A percentile compares a stretch with the other conserved stretches of the same genome.
These are phyloP conservation scores for Mormoops blainvillei DNA, from an alignment of 2,113 vertebrate species.

Conservation along the genomic window DNA sequence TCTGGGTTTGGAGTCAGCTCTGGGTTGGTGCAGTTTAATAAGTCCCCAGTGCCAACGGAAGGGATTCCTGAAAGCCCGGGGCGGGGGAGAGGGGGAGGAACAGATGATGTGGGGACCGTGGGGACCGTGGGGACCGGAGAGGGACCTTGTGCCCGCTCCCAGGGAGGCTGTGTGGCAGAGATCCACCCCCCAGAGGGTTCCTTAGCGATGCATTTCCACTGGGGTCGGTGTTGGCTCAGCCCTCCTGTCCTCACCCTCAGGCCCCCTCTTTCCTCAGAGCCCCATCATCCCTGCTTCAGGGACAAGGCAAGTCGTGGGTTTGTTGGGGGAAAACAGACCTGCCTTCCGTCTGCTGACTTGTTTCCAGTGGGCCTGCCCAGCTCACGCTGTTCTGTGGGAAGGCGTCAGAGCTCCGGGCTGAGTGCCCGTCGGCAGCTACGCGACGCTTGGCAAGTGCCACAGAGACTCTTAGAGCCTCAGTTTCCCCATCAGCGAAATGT, in stretches of 20 bases:
- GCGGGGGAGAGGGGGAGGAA: neutral
- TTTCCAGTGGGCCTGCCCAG: neutral
- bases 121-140: neutral
- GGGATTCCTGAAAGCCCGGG: neutral
- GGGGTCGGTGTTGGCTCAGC: neutral
- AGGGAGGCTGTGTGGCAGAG: neutral
- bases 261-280: neutral
- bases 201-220: neutral
- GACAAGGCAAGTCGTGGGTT: neutral
- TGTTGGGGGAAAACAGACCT: neutral
- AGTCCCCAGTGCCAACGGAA: neutral
- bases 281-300: neutral
- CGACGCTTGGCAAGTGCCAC: neutral
- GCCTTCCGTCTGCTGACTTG: neutral
- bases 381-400: accelerated
- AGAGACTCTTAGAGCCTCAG: neutral
- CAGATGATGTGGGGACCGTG: neutral
- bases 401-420: no score
- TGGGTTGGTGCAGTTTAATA: neutral
- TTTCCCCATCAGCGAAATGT: neutral
- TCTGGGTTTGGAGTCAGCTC: neutral
- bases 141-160: neutral
- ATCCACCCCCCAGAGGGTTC: neutral
- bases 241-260: neutral
- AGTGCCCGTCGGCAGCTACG: neutral